These are phyloP conservation scores for Druceiella hillmani DNA, from an alignment of 2,888 invertebrate genomes.

Conservation along the genomic window DNA sequence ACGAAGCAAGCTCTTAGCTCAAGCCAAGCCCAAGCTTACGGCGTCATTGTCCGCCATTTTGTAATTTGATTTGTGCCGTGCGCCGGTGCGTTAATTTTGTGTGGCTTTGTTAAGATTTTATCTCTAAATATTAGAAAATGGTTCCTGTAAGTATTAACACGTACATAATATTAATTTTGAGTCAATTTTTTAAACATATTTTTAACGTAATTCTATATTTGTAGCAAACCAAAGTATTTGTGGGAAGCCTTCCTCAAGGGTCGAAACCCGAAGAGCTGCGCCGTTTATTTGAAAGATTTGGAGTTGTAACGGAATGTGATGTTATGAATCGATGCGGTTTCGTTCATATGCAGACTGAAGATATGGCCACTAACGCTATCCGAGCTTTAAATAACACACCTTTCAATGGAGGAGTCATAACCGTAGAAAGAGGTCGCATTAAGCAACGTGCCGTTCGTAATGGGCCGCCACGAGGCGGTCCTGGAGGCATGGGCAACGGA, in stretches of 20 bases:
- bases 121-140: conserved; percentile 1
- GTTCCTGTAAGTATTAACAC: conserved; percentile 2
- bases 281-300: conserved; percentile 79
- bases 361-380: conserved; percentile 78
- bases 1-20: no score
- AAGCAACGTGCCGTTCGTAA: conserved; percentile 62
- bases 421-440: conserved; percentile 77
- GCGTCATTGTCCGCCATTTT: conserved; percentile 7
- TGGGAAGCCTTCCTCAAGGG: conserved; percentile 84
- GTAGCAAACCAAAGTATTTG: conserved; percentile 83
- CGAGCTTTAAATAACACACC: conserved; percentile 72
- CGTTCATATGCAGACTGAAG: conserved; percentile 81
- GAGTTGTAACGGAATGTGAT: conserved; percentile 88
- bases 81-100: conserved; percentile 1
- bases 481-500: conserved; percentile 32
- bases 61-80: not conserved
- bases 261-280: conserved; percentile 79
- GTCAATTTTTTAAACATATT: not conserved
- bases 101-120: not conserved
- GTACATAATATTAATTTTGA: not conserved
- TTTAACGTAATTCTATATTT: conserved; percentile 26
- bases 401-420: conserved; percentile 79
- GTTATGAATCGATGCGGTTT: conserved; percentile 93
- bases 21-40: no score
- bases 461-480: conserved; percentile 45